Evolutionary conservation across 1,140 invertebrate genomes (phyloP), one percentile per base, ranked within the genome.

Genomic region (Eubasilissa regina): DNA sequence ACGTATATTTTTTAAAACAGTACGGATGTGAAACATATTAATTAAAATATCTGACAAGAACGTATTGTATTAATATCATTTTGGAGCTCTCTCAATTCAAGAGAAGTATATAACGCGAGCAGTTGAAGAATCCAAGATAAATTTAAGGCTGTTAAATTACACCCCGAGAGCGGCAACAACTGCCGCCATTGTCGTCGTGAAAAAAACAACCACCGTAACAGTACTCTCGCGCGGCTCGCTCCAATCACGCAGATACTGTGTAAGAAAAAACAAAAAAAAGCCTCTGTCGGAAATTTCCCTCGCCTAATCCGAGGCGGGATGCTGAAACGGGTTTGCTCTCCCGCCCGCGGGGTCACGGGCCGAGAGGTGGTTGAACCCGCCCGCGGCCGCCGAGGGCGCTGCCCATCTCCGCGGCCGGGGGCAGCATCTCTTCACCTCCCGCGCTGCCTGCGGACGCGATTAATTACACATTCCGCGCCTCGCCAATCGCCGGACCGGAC

Each of bases 291-390:
- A 70, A 70, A 70, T 53, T 70, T 70, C 17, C 47, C 21, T 19
- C 66, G 21, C 66, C 45, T 70, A 48, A 51, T 70, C 62, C 19
- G 66, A 48, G 66, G 13, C 45, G 19, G 66, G 66, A 51, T 70
- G 66, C 15, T 51, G 60, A 80, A 80, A 80, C 78, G 72, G 43
- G 78, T 76, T 80, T 58, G 35, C 47, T 58, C 60, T 75, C 68
- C n/a, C n/a, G n/a, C n/a, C n/a, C 48, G 60, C 13, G 45, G 74
- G 78, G 17, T 73, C 48, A 45, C 48, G 13, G 15, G 17, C 66
- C 55, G n/a, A 11, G 64, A 80, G 78, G 78, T 80, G 62, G 58
- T 80, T 75, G 78, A 80, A 75, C 78, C 68, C 76, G 60, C 35
- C 25, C 8, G 62, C 53, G 6, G 62, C 11, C 62, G 9, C 53